A percentile compares a stretch with the other conserved stretches of the same genome.
phyloP scores from a whole-genome alignment of 2,888 invertebrate species.

The Eulithis testata region DNA sequence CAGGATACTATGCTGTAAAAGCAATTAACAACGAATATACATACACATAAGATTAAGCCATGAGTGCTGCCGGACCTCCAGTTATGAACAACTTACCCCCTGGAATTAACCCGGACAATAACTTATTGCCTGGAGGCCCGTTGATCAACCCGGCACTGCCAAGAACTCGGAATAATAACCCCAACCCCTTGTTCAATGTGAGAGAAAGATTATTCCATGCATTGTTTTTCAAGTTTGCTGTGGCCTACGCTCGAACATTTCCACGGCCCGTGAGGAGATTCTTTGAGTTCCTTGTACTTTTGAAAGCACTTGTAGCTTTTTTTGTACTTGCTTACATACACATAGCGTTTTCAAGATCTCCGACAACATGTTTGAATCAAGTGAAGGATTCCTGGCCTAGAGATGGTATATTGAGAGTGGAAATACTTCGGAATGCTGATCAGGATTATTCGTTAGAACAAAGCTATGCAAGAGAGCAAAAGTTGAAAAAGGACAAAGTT shows the following conservation, averaged over 20 bases:
- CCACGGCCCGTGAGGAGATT: constrained; percentile 92
- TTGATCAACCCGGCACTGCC: constrained; percentile 80
- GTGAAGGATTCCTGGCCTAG: constrained; percentile 96
- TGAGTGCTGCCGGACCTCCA: constrained; percentile 73
- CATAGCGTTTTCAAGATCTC: constrained; percentile 95
- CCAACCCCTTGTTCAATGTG: constrained; percentile 93
- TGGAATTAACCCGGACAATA: constrained; percentile 81
- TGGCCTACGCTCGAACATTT: constrained; percentile 96
- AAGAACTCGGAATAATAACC: constrained; percentile 85
- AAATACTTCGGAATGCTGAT: constrained; percentile 89
- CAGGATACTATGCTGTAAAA: constrained; percentile 61
- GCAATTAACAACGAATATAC: constrained; percentile 33
- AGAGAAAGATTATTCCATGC: constrained; percentile 97
- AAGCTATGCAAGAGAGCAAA: constrained; percentile 93
- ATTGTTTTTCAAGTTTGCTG: constrained; percentile 95
- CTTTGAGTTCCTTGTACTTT: constrained; percentile 92
- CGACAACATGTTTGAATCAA: constrained; percentile 96
- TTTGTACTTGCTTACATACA: constrained; percentile 98
- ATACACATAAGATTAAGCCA: constrained; percentile 38
- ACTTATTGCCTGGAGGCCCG: constrained; percentile 82
- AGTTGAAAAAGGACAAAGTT: constrained; percentile 87
- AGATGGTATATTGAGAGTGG: constrained; percentile 96
- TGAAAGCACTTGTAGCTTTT: constrained; percentile 92
- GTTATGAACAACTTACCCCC: constrained; percentile 74
- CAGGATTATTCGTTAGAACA: constrained; percentile 91